phyloP scores from a whole-genome alignment of 2,888 invertebrate species.

The Ryuthela nishihirai region DNA sequence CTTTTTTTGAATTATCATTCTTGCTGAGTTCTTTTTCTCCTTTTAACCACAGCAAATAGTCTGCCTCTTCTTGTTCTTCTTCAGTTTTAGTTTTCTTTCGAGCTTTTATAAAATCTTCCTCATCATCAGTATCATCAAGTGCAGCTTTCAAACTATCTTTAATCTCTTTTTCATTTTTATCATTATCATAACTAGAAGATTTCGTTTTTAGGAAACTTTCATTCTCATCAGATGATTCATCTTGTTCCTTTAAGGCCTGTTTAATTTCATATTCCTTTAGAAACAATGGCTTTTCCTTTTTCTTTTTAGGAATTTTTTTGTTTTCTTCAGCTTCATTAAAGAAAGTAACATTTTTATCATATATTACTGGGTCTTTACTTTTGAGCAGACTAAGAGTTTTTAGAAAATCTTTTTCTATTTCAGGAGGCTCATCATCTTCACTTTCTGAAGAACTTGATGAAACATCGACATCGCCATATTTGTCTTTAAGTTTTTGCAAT shows the following conservation, averaged over 20 bases:
- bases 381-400: constrained; percentile 80
- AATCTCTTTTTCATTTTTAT: constrained; percentile 65
- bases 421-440: constrained; percentile 25
- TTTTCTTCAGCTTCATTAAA: constrained; percentile 56
- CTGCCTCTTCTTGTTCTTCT: constrained; percentile 52
- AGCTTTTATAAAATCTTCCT: constrained; percentile 50
- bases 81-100: constrained; percentile 8
- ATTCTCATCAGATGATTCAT: constrained; percentile 55
- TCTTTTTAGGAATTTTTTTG: constrained; percentile 8
- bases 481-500: constrained; percentile 58
- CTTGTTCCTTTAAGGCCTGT: constrained; percentile 65
- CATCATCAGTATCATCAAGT: constrained; percentile 52
- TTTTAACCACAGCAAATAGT: constrained; percentile 74
- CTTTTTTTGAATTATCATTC: constrained; percentile 59
- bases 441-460: constrained; percentile 34
- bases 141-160: constrained; percentile 62
- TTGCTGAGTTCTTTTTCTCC: constrained; percentile 61
- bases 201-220: constrained; percentile 43
- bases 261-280: constrained; percentile 76
- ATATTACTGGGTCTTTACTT: constrained; percentile 82
- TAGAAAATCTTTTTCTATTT: constrained; percentile 74
- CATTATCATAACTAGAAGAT: constrained; percentile 39
- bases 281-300: constrained; percentile 57
- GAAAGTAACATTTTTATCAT: constrained; percentile 69
- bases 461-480: constrained; percentile 33